These are phyloP conservation scores for Abramis brama DNA, from an alignment of 2,113 vertebrate genomes.

Conservation along the genomic window DNA sequence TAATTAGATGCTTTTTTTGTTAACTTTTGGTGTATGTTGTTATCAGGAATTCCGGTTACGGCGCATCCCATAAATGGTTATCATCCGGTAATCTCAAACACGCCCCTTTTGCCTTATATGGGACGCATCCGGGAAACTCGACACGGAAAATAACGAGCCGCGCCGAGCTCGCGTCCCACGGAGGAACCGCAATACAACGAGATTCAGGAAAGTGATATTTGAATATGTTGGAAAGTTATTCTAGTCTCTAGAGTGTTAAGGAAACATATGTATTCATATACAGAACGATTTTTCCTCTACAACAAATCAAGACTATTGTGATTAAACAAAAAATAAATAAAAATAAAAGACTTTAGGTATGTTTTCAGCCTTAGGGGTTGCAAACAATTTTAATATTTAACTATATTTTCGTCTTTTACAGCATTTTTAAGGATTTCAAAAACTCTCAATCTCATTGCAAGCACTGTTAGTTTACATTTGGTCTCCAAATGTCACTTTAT, in stretches of 20 bases:
- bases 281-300: not conserved
- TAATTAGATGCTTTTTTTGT: not conserved
- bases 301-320: not conserved
- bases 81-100: constrained; percentile 76
- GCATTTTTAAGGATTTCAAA: not conserved
- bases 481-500: no score
- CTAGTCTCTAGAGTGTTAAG: constrained; percentile 1
- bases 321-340: not conserved
- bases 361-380: not conserved
- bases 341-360: not conserved
- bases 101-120: constrained; percentile 77
- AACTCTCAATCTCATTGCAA: not conserved
- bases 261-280: constrained; percentile 9
- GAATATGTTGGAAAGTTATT: constrained; percentile 31
- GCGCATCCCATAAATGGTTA: constrained; percentile 82
- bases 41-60: constrained; percentile 82
- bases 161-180: constrained; percentile 9
- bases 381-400: not conserved
- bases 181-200: constrained; percentile 30
- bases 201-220: constrained; percentile 36
- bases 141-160: constrained; percentile 33
- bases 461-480: not conserved
- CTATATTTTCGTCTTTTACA: not conserved
- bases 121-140: constrained; percentile 80
- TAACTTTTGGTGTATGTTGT: not conserved